phyloP scores from a whole-genome alignment of 2,797 vertebrate genomes.

The Rhynchotus rufescens region DNA sequence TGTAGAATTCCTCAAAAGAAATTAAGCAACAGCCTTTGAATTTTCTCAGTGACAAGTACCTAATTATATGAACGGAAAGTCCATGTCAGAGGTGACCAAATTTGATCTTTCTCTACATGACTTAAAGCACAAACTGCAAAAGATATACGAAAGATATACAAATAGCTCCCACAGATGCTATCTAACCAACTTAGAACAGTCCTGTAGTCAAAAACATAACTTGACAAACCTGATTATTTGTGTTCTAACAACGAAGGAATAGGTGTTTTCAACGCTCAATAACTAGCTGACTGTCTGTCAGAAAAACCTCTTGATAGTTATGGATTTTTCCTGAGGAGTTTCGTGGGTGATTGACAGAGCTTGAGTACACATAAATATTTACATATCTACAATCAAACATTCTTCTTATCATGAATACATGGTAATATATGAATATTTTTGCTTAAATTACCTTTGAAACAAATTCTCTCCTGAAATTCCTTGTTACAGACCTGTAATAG shows the following conservation, averaged over 20 bases:
- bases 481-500: background rate
- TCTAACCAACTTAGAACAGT: background rate
- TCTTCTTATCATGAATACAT: background rate
- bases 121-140: background rate
- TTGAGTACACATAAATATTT: background rate
- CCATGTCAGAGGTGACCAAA: rapidly evolving
- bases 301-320: background rate
- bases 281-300: conserved; percentile 6
- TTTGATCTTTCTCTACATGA: background rate
- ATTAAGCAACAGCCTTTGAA: background rate
- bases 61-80: background rate
- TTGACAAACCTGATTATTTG: conserved; percentile 11
- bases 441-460: conserved; percentile 12
- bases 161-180: background rate
- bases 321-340: background rate
- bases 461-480: background rate
- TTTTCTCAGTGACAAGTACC: background rate
- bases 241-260: background rate
- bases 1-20: background rate
- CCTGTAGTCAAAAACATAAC: background rate
- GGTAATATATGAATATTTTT: conserved; percentile 32
- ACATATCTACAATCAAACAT: conserved; percentile 10
- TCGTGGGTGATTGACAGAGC: background rate
- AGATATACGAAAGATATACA: background rate
- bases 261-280: background rate